phyloP scores from a whole-genome alignment of 2,113 vertebrate species.

The Plestiodon gilberti region DNA sequence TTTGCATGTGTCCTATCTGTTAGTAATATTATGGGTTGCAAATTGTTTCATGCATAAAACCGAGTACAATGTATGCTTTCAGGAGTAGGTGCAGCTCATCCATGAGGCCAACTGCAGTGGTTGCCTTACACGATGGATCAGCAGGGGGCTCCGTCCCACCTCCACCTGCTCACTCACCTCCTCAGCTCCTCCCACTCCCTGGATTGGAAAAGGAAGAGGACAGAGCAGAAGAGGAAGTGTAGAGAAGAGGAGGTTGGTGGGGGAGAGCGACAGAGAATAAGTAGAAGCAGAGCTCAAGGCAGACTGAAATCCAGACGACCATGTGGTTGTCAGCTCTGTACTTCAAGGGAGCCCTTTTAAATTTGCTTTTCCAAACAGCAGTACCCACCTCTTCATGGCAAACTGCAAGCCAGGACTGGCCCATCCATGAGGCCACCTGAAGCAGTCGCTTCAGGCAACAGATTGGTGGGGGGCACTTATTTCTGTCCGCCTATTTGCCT shows the following conservation, averaged over 20 bases:
- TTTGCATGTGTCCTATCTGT: neutral
- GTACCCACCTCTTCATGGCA: neutral
- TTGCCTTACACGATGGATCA: no score
- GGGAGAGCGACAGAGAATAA: neutral
- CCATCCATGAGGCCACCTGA: no score
- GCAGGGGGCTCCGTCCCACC: no score
- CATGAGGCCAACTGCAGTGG: no score
- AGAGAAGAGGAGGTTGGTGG: no score
- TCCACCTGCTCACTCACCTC: no score
- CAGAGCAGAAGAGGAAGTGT: no score
- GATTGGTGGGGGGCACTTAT: no score
- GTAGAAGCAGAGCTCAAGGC: neutral
- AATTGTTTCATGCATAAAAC: neutral
- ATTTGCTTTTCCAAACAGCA: neutral
- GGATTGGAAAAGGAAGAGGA: no score
- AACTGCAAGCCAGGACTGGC: neutral
- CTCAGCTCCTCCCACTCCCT: no score
- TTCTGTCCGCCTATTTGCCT: no score
- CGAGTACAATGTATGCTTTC: neutral
- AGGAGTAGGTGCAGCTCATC: neutral
- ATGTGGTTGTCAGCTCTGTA: neutral
- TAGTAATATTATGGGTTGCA: neutral
- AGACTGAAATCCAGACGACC: neutral
- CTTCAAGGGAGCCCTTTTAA: neutral
- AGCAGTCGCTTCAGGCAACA: no score